phyloP scores from a whole-genome alignment of 2,888 invertebrate genomes.

The Epistrophella euchroma region DNA sequence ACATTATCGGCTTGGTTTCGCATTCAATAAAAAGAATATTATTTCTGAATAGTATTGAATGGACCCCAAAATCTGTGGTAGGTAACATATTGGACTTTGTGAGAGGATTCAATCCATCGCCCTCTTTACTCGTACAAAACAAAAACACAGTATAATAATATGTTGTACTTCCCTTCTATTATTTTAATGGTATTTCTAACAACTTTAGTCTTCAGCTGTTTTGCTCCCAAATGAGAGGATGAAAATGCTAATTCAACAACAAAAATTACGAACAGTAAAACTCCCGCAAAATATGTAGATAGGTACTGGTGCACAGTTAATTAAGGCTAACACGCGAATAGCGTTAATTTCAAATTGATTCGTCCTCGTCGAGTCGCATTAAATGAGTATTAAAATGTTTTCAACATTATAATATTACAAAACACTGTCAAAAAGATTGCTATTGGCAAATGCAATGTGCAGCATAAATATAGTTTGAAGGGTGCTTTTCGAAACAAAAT shows the following conservation, averaged over 20 bases:
- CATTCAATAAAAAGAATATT: background rate
- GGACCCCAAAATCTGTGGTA: background rate
- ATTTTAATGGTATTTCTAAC: background rate
- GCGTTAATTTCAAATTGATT: slow-evolving; percentile 66
- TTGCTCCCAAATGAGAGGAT: background rate
- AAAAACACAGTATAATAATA: background rate
- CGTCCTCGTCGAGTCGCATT: slow-evolving; percentile 48
- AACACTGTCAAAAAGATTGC: slow-evolving; percentile 59
- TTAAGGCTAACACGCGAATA: slow-evolving; percentile 47
- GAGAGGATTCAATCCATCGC: background rate
- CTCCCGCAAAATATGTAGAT: slow-evolving; percentile 30
- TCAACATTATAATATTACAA: slow-evolving; percentile 21
- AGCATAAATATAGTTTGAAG: slow-evolving; percentile 56
- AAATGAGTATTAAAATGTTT: slow-evolving; percentile 64
- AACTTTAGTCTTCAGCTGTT: slow-evolving; percentile 3
- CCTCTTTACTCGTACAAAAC: background rate
- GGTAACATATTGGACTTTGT: background rate
- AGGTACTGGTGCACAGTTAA: slow-evolving; percentile 47
- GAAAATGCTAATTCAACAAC: slow-evolving; percentile 38
- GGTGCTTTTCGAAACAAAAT: slow-evolving; percentile 40
- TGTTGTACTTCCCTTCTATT: background rate
- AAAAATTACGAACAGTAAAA: slow-evolving; percentile 1
- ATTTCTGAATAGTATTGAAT: background rate
- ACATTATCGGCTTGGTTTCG: too few species aligned
- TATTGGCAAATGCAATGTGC: slow-evolving; percentile 39